Conservation (phyloP, 1,140 invertebrate genomes). For the Apis mellifera region DNA sequence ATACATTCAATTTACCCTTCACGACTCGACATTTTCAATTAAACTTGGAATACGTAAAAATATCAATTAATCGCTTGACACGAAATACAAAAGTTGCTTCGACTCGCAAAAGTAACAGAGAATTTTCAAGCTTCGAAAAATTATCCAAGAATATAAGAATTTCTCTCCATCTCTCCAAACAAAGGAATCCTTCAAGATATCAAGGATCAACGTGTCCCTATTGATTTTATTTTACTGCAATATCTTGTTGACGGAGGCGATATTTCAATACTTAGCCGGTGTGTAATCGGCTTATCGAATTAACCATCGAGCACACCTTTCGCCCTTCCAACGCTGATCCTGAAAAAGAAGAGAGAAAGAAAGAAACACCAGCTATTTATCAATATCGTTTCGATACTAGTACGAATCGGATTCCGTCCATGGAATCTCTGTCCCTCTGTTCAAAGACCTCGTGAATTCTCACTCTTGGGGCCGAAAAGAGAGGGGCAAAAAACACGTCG, state of each 20-base stretch:
- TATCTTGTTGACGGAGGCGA: slow-evolving; percentile 1
- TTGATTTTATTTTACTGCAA: slow-evolving; percentile 29
- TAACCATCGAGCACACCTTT: background rate
- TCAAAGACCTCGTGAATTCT: slow-evolving; percentile 11
- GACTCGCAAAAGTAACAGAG: background rate
- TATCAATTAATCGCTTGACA: background rate
- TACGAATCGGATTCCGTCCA: background rate
- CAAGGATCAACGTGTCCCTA: background rate
- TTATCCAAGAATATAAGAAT: background rate
- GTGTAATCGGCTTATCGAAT: slow-evolving; percentile 35
- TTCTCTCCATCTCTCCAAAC: background rate
- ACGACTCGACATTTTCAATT: no score
- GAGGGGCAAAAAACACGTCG: background rate
- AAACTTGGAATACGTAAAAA: no score
- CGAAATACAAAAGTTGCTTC: no score
- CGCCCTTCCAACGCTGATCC: background rate
- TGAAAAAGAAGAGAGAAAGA: background rate
- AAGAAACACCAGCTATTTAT: slow-evolving; percentile 4
- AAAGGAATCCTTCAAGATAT: background rate
- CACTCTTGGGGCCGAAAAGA: background rate
- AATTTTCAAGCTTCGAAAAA: background rate
- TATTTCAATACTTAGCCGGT: slow-evolving; percentile 39
- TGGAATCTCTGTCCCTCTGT: background rate
- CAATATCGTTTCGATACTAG: background rate
- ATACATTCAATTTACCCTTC: no score